Evolutionary conservation across 2,113 vertebrate genomes (phyloP).

Genomic region (Gallinago undulata): DNA sequence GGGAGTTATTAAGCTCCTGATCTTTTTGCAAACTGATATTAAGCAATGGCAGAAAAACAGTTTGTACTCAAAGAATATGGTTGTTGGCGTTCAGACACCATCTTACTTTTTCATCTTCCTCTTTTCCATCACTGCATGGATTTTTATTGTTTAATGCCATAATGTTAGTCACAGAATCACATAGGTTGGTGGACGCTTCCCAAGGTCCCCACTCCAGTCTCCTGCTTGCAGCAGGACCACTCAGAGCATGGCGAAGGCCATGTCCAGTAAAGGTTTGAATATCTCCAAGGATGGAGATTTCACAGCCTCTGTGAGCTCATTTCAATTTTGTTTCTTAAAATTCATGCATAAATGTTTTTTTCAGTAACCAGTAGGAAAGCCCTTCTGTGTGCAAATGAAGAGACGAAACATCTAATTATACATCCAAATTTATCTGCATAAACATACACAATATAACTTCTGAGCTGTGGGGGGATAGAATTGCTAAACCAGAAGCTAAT

Average conservation of each 20-base stretch:
- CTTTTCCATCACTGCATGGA: not conserved
- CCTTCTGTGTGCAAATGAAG: conserved; percentile 35
- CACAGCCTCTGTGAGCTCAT: not conserved
- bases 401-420: conserved; percentile 9
- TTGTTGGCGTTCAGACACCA: not conserved
- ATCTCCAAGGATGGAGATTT: not conserved
- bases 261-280: not conserved
- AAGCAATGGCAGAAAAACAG: not conserved
- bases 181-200: not conserved
- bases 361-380: not conserved
- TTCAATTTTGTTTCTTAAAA: conserved; percentile 11
- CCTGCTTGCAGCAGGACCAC: not conserved
- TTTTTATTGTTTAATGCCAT: not conserved
- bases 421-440: conserved; percentile 36
- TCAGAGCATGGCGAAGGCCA: not conserved
- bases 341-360: not conserved
- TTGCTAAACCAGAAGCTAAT: conserved; percentile 29
- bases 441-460: conserved; percentile 13
- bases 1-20: not conserved
- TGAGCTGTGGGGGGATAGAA: not conserved
- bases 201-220: not conserved
- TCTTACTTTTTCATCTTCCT: not conserved
- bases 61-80: not conserved
- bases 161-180: not conserved
- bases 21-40: not conserved